These are phyloP conservation scores for Aptenodytes forsteri DNA, from an alignment of 2,113 vertebrate genomes.

Conservation along the genomic window DNA sequence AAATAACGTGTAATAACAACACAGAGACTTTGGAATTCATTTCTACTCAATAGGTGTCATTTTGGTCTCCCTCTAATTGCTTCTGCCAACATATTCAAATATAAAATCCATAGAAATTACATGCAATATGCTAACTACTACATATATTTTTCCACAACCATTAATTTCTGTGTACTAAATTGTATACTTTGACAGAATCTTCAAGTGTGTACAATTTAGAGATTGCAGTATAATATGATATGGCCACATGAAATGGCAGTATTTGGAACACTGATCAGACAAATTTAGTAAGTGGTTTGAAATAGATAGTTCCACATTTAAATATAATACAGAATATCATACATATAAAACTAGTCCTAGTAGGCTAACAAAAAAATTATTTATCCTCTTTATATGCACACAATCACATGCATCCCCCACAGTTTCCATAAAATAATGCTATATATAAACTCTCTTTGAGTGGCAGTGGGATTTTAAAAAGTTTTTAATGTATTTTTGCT, in stretches of 20 bases:
- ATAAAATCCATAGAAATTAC: not conserved
- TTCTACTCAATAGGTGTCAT: conserved; percentile 40
- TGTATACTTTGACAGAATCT: conserved; percentile 2
- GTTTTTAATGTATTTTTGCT: not conserved
- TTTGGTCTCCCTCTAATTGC: conserved; percentile 41
- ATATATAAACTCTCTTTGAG: not conserved
- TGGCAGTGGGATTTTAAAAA: not conserved
- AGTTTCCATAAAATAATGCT: not conserved
- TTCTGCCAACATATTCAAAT: not conserved
- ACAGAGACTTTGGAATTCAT: conserved; percentile 33
- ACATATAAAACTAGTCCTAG: not conserved
- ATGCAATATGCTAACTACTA: not conserved
- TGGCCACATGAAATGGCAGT: not conserved
- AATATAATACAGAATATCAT: not conserved
- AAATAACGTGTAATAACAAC: conserved; percentile 47
- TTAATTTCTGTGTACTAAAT: conserved; percentile 7
- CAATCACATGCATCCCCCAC: not conserved
- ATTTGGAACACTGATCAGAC: not conserved
- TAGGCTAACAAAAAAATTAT: not conserved
- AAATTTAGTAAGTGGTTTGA: conserved; percentile 14
- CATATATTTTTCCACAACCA: conserved; percentile 4
- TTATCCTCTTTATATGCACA: not conserved
- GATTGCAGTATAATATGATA: conserved; percentile 11
- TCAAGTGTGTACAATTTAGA: conserved; percentile 4
- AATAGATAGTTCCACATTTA: conserved; percentile 38